Conservation (phyloP, 2,797 vertebrate genomes). For the Luscinia luscinia region DNA sequence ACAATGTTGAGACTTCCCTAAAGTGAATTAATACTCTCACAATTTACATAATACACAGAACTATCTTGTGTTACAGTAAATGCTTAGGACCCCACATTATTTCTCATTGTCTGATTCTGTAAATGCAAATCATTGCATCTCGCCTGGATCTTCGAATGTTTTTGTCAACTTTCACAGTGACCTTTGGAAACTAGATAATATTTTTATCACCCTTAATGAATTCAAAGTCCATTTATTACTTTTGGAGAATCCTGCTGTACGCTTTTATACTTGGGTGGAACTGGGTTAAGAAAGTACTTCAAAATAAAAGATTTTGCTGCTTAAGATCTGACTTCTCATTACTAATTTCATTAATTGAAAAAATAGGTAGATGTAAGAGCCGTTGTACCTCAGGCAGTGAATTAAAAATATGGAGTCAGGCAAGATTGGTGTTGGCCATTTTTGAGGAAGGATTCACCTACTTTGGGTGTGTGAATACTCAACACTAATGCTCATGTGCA, state of each 20-base stretch:
- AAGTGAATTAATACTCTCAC: neutral
- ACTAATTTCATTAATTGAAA: neutral
- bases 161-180: neutral
- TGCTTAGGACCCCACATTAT: neutral
- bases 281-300: neutral
- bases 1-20: neutral
- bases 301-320: neutral
- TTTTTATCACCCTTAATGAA: constrained; percentile 24
- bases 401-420: neutral
- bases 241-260: neutral
- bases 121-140: neutral
- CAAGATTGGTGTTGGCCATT: neutral
- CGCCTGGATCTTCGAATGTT: neutral
- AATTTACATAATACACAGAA: neutral
- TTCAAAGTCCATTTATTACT: constrained; percentile 41
- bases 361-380: neutral
- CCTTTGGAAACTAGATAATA: constrained; percentile 29
- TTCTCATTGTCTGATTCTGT: neutral
- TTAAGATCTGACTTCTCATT: neutral
- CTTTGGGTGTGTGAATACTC: neutral
- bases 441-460: neutral
- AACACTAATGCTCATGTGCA: accelerated
- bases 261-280: neutral
- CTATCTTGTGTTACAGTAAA: neutral
- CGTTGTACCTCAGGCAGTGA: neutral